Evolutionary conservation across 2,888 invertebrate genomes (phyloP), one percentile per base, ranked within the genome.

Genomic region (Peribatodes rhomboidaria): DNA sequence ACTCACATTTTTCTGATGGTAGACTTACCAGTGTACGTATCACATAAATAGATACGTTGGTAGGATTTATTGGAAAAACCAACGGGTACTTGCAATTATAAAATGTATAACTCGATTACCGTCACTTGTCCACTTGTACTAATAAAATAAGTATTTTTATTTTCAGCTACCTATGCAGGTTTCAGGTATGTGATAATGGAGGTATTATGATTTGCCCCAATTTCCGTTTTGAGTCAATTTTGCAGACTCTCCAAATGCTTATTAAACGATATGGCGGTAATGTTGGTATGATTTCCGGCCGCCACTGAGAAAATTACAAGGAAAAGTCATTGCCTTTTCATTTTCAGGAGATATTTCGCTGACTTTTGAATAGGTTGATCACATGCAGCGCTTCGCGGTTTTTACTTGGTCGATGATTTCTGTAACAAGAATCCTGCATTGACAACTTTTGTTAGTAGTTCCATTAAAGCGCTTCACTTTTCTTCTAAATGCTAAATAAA

Each of bases 221-320:
- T 76, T 78, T 79, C 67, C 57, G 69, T 68, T 67, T 65, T 41
- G 61, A 75, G 68, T 73, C 69, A 73, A 72, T 72, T 75, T 71
- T 59, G 69, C 67, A 68, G 67, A 68, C 71, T 68, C 68, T 55
- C 55, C 65, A 66, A 72, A 71, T 71, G 70, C 67, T 58, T 66
- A 66, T 65, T 57, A 46, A 47, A 57, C 57, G 57, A 65, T 61
- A 60, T 52, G 46, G 47, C 41, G 55, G 69, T 68, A 69, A 68
- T 67, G 35, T 52, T 37, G 46, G 31, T 46, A 37, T 53, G 60
- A 53, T 60, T 53, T 46, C 54, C 54, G 35, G 53, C 61, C 6
- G 41, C 33, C 27, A 10, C 41, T 18, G 55, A 33, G 13, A 77
- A 75, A 77, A 71, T 69, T 71, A 70, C 64, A 61, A 70, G 58